Percentiles rank a stretch among this genome's conserved stretches.
These are phyloP conservation scores for Suricata suricatta DNA, from an alignment of 2,113 vertebrate genomes.

Conservation along the genomic window DNA sequence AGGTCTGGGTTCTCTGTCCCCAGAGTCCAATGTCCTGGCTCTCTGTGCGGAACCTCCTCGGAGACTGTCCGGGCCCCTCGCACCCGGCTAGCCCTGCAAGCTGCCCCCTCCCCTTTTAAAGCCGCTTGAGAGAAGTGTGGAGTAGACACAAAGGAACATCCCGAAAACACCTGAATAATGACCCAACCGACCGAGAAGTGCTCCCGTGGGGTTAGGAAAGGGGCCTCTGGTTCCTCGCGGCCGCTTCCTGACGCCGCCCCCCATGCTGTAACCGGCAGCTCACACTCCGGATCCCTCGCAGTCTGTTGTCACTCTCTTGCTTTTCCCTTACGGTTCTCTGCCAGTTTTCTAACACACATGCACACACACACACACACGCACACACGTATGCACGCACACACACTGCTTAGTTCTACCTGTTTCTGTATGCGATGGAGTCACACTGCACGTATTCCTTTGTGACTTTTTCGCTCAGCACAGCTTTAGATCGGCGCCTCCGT, in stretches of 20 bases:
- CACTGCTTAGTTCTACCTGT: no score
- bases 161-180: neutral
- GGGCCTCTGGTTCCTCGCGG: neutral
- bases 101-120: neutral
- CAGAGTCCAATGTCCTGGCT: neutral
- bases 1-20: neutral
- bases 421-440: neutral
- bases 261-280: neutral
- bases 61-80: rapidly evolving
- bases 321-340: no score
- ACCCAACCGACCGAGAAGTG: neutral
- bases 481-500: no score
- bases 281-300: no score
- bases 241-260: neutral
- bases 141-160: neutral
- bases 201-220: neutral
- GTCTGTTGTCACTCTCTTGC: neutral
- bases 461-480: neutral
- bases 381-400: no score
- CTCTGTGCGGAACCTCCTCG: neutral
- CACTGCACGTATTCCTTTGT: neutral
- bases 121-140: neutral
- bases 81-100: neutral
- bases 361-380: no score
- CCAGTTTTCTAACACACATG: neutral